Evolutionary conservation across 92 coral and sea anemone genomes (phyloP).

Genomic region (Phenganax stokvisi): DNA sequence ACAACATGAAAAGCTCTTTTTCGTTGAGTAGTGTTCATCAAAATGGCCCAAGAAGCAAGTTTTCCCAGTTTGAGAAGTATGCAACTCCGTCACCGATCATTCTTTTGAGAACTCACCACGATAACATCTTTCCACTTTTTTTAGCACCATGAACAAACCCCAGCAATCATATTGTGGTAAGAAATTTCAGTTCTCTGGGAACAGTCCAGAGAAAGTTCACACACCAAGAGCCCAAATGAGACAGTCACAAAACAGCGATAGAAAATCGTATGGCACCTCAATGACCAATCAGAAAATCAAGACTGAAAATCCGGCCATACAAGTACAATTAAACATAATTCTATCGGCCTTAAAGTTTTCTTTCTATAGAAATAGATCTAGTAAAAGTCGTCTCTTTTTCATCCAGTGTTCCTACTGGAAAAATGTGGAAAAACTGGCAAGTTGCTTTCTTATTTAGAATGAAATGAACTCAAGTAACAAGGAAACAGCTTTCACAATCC

Average conservation of each 20-base stretch:
- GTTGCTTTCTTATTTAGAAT: constrained; percentile 3
- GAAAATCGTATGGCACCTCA: not conserved
- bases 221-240: not conserved
- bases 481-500: constrained; percentile 12
- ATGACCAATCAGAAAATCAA: not conserved
- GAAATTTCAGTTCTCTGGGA: constrained; percentile 13
- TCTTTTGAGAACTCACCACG: not conserved
- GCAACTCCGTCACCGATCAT: not conserved
- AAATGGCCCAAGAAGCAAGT: not conserved
- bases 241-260: not conserved
- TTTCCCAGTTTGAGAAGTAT: not conserved
- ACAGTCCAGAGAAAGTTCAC: constrained; percentile 15
- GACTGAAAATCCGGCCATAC: constrained; percentile 1
- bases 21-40: not conserved
- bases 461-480: not conserved
- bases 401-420: constrained; percentile 5
- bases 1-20: not conserved
- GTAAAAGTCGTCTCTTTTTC: constrained; percentile 6
- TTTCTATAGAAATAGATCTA: not conserved
- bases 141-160: constrained; percentile 13
- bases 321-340: not conserved
- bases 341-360: constrained; percentile 6
- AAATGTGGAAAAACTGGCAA: not conserved
- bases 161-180: constrained; percentile 21
- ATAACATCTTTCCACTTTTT: not conserved